Percentiles rank a stretch among this genome's conserved stretches.
phyloP scores from a whole-genome alignment of 2,113 vertebrate species.

The Xyliphius kryptos region DNA sequence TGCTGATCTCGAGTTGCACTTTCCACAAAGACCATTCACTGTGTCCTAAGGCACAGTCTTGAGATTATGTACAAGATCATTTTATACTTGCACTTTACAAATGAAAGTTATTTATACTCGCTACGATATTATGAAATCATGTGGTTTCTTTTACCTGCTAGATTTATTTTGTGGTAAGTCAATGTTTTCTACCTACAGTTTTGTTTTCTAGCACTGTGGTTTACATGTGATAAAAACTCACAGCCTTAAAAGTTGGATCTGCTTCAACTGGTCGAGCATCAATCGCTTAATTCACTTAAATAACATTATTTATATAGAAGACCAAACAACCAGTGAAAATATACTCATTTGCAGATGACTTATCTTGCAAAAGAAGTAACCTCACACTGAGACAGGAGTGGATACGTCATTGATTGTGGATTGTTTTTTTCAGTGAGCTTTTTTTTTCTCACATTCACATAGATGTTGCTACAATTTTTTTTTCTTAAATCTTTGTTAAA shows the following conservation, averaged over 20 bases:
- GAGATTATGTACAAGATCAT: slow-evolving; percentile 50
- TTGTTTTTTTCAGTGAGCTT: too few species aligned
- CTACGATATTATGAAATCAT: slow-evolving; percentile 34
- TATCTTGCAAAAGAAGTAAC: too few species aligned
- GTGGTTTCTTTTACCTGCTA: too few species aligned
- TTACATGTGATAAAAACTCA: slow-evolving; percentile 41
- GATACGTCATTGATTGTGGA: too few species aligned
- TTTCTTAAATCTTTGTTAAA: too few species aligned
- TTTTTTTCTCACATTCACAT: too few species aligned
- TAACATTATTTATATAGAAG: slow-evolving; percentile 50
- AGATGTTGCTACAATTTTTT: too few species aligned
- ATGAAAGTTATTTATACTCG: slow-evolving; percentile 52
- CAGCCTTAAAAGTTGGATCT: slow-evolving; percentile 45
- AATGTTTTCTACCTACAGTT: slow-evolving; percentile 39
- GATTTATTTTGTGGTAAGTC: slow-evolving; percentile 25
- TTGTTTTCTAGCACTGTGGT: slow-evolving; percentile 30
- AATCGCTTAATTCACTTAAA: slow-evolving; percentile 50
- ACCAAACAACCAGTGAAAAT: slow-evolving; percentile 61
- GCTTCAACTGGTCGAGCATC: too few species aligned
- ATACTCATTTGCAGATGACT: too few species aligned
- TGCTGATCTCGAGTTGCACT: slow-evolving; percentile 68
- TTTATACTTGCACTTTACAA: slow-evolving; percentile 74
- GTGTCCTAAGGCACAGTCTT: slow-evolving; percentile 50
- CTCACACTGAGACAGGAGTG: too few species aligned
- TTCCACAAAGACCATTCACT: slow-evolving; percentile 67